Base-by-base conservation (phyloP, 2,797 vertebrate genomes). In the Lutjanus campechanus region DNA sequence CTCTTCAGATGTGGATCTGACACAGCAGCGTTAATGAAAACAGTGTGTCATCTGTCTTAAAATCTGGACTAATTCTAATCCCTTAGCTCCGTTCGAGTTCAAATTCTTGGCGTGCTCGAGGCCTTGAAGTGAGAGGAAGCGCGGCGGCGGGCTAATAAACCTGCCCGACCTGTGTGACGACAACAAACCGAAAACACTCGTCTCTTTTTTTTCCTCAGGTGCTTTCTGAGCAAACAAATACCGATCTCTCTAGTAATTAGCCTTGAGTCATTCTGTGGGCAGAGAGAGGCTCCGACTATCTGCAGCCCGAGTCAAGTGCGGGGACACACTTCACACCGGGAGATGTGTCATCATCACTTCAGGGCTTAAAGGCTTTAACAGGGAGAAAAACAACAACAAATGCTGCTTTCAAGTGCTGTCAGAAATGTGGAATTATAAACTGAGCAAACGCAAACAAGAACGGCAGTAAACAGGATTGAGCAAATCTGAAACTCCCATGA, bases 211-310 rank as follows among this genome's bases (percentile, higher is more conserved):
- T 41, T 71, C 85, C 80, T 81, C 73, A 22, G 82, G 83, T 69
- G 81, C n/a, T 91, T 84, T 78, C 54, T 5, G 0, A 69, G 69
- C 58, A 82, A 85, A 83, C 76, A 78, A 76, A 88, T 65, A 81
- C 63, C 75, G 11, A 25, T 56, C 66, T 65, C 11, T 44, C 44
- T 16, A 20, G 78, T 64, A 82, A 85, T 67, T 36, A 86, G 50
- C 72, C 51, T 8, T 0, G 41, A 84, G 81, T 78, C 77, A 65
- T 47, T 75, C 41, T 55, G 75, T 51, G 55, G 54, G 72, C 76
- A 73, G 75, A 80, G 49, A 77, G 49, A 77, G 16, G 25, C 25
- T 64, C 11, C 6, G 43, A 40, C 25, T 69, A 56, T 49, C 17
- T 40, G 73, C 16, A 80, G 74, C 22, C 44, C 0, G 62, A 8